Evolutionary conservation across 2,113 vertebrate genomes (phyloP), one percentile per base, ranked within the genome.

Genomic region (Pterocles burchelli): DNA sequence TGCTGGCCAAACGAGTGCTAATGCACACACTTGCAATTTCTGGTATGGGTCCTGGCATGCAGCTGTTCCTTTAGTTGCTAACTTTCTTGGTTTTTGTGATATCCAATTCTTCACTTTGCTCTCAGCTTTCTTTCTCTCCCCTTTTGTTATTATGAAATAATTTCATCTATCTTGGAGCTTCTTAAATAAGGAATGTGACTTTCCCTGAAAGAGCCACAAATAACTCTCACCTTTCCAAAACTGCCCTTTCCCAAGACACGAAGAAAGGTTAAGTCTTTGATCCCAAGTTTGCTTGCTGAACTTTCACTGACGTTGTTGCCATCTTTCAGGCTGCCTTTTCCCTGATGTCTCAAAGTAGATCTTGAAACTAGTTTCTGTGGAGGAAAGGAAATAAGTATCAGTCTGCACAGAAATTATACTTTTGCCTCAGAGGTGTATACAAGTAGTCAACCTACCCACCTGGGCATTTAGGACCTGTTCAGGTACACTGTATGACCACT

Each of bases 181-280:
- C 68, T 88, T 80, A 45, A 90, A 77, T 21, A 85, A n/a, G 36
- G 58, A 92, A 87, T 7, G 12, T 13, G 8, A 29, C 22, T 89
- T 67, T 55, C 79, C 58, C 81, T 10, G 4, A 29, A 63, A 90
- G 2, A 95, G 48, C n/a, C 62, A 77, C 0, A 2, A 78, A 33
- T 55, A 74, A 89, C 29, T 83, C 98, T 97, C 96, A 99, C 99
- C 99, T 99, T 99, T 94, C 99, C 99, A 93, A 99, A 99, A 96
- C 99, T 99, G 88, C 99, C 99, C 85, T 99, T 99, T 38, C 99
- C 99, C 49, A 99, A 88, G 4, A 99, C 99, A 81, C 99, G 98
- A 78, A 99, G 98, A 92, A 99, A 99, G 4, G 98, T 98, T 82
- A 99, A 99, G 97, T 99, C 98, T 43, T 98, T 95, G 49, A 99